Base-by-base conservation (phyloP, 2,888 invertebrate genomes). In the Argynnis bischoffii region DNA sequence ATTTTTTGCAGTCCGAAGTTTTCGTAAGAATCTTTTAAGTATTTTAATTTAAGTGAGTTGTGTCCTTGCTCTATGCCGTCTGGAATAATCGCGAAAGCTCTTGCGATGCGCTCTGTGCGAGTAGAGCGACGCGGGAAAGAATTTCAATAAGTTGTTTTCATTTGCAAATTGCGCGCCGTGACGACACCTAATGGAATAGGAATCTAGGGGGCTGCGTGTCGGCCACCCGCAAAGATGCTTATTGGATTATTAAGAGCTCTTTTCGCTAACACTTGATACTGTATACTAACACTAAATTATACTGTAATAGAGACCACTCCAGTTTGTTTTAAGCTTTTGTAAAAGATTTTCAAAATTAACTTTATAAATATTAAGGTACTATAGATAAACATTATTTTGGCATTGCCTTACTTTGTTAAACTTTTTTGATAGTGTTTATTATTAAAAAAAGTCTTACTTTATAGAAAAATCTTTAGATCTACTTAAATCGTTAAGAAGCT, bases 111-210 rank as follows among this genome's bases (percentile, higher is more conserved):
- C 71, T 70, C 69, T 81, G 80, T 80, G 83, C 83, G 81, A 79
- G 60, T 48, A n/a, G 66, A 50, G 61, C 60, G 66, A 66, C 79
- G 82, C 82, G 85, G 80, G 82, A 84, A 90, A 88, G 91, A 92
- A 92, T 92, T 92, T 91, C 92, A 92, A 91, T 92, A 92, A 92
- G 90, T 92, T 91, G 90, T 91, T 90, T 91, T 91, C 90, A 91
- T 92, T 92, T 90, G 90, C 91, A 91, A 92, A 92, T 91, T 89
- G 88, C 87, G 88, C 86, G 83, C 84, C 85, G 80, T 84, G 81
- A 81, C 85, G 90, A 91, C 89, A 90, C 87, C 89, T 91, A 91
- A 90, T 90, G 89, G 89, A 89, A 90, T 88, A 85, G 85, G 88
- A 89, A 90, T 89, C 86, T 81, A 78, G 81, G 81, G 82, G 80